Base-by-base conservation (phyloP, 2,888 invertebrate species). In the Catocala nupta region DNA sequence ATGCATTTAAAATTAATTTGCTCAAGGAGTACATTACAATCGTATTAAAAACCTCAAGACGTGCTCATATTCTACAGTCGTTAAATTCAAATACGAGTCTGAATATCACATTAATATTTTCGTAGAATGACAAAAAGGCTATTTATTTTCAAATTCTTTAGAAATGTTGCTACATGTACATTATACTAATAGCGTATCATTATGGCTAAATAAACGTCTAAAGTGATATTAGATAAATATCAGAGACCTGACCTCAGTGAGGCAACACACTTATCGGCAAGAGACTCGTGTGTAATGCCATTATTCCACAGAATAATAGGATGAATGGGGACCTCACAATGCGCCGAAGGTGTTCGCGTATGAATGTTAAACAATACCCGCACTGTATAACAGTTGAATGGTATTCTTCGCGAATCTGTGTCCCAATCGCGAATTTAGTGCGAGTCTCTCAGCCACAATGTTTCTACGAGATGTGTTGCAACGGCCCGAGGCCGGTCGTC, bases 391-490 rank as follows among this genome's bases (percentile, higher is more conserved):
- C 77, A 75, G 82, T 81, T 88, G 82, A 84, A 85, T 87, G 83
- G 85, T 86, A 84, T 87, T 89, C 84, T 84, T 82, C 81, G 84
- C 83, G 75, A 82, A 84, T 86, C 81, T 83, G 81, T 91, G 89
- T 86, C 83, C 85, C 89, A 90, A 92, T 91, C 85, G 89, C 85
- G 81, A 86, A 89, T 90, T 87, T 83, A 87, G 90, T 90, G 86
- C 88, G 85, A 84, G 84, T 78, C 84, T 84, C 81, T 75, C 56
- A 86, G 83, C 80, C 83, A 89, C 90, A 92, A 89, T 90, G 88
- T 85, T 77, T 84, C 81, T 85, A 81, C 81, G 83, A 82, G 82
- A 80, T 77, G 84, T 93, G 88, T 90, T 85, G 92, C 90, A 92
- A 93, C 68, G 80, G 58, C 75, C 77, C 89, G 91, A 92, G 91